Evolutionary conservation across 2,888 invertebrate genomes (phyloP), one percentile per base, ranked within the genome.

Genomic region (Mycogona germanica): DNA sequence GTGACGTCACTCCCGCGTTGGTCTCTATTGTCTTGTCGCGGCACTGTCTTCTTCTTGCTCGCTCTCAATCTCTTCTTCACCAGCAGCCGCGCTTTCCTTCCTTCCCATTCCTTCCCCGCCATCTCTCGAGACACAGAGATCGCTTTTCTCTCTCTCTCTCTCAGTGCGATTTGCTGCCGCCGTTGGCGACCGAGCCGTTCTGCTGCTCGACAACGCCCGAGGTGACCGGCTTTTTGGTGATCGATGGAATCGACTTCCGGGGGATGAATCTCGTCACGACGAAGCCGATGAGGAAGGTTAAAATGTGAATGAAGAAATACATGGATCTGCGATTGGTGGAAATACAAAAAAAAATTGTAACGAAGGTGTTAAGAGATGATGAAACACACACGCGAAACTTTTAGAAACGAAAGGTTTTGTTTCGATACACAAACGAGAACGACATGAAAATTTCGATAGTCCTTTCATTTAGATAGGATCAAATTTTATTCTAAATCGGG

Each of bases 271-370:
- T 21, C 5, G 30, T 23, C 6, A 47, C 30, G 9, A 47, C 30
- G 29, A 30, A 29, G 14, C 29, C 30, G 29, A 47, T 29, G 23
- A n/a, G n/a, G n/a, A 47, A 14, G 14, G 47, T 47, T 29, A 47
- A 19, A 47, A 47, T 30, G 21, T 47, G 47, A 4, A 47, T 17
- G 30, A 29, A 47, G 30, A 47, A 47, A 30, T 29, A 47, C 47
- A 47, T 47, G 17, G 47, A 47, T 19, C 47, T 47, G 21, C 26
- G n/a, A 47, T 30, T 3, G 19, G 25, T 17, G 30, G 25, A 26
- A 29, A 29, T 12, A 32, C n/a, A 12, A 32, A 32, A 9, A 32
- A 32, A 12, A 12, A 32, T 32, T 29, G 19, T 28, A 28, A 28
- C n/a, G n/a, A 5, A 46, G 30, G 19, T 29, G 19, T 17, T 6